These are phyloP conservation scores for Hypselothyrea guttata DNA, from an alignment of 2,888 invertebrate genomes.

Conservation along the genomic window DNA sequence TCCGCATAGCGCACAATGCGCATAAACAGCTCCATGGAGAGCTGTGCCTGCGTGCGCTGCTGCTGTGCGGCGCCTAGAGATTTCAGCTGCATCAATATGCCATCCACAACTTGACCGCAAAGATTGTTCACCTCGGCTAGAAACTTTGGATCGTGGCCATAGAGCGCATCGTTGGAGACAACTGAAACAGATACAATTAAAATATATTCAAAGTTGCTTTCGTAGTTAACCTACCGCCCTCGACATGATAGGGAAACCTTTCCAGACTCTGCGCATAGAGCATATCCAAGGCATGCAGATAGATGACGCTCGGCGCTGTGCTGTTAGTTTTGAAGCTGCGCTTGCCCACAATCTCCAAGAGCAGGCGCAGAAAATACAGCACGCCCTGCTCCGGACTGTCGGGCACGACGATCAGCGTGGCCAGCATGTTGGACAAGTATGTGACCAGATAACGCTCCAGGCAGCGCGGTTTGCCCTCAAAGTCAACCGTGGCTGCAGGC, in stretches of 20 bases:
- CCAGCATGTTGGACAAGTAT: slow-evolving; percentile 90
- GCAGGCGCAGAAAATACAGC: slow-evolving; percentile 89
- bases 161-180: slow-evolving; percentile 95
- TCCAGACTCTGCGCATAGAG: slow-evolving; percentile 91
- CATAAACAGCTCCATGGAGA: slow-evolving; percentile 89
- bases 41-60: slow-evolving; percentile 86
- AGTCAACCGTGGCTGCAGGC: slow-evolving; percentile 86
- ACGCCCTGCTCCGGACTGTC: slow-evolving; percentile 95
- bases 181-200: slow-evolving; percentile 83
- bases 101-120: slow-evolving; percentile 89
- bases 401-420: slow-evolving; percentile 92
- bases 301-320: slow-evolving; percentile 86
- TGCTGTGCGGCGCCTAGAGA: slow-evolving; percentile 87
- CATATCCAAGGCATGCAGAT: slow-evolving; percentile 90
- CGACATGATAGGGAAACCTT: slow-evolving; percentile 92
- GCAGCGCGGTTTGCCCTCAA: slow-evolving; percentile 89
- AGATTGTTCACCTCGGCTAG: slow-evolving; percentile 90
- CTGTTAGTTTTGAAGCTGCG: slow-evolving; percentile 88
- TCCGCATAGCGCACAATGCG: slow-evolving; percentile 87
- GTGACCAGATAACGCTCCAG: slow-evolving; percentile 88
- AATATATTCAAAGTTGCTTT: background rate
- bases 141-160: slow-evolving; percentile 94
- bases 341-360: slow-evolving; percentile 91
- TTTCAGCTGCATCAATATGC: slow-evolving; percentile 88
- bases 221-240: slow-evolving; percentile 83